Evolutionary conservation across 2,797 vertebrate species (phyloP).

Genomic region (Amniataba percoides): DNA sequence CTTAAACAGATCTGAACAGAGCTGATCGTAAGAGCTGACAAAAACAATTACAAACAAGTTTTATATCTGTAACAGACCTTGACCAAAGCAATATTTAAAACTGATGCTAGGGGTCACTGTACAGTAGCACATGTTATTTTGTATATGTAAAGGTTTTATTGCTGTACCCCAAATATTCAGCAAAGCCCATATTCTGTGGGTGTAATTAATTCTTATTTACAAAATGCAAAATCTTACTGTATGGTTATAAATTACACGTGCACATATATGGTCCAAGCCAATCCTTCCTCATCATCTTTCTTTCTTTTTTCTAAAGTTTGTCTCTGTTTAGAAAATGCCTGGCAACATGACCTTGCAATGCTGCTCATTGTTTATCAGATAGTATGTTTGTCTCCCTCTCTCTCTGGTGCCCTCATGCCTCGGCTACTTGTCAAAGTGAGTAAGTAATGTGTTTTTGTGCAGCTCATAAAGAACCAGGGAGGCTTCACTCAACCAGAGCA

Average conservation of each 20-base stretch:
- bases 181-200: conserved; percentile 25
- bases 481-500: conserved; percentile 58
- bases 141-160: conserved; percentile 12
- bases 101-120: background rate
- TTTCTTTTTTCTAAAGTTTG: background rate
- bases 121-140: conserved; percentile 6
- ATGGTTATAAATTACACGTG: conserved; percentile 14
- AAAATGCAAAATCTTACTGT: background rate
- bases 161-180: conserved; percentile 14
- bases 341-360: background rate
- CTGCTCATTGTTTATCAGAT: conserved; percentile 38
- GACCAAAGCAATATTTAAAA: background rate
- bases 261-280: background rate
- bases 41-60: background rate
- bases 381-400: conserved; percentile 38
- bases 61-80: background rate
- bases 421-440: conserved; percentile 54
- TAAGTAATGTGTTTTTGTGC: conserved; percentile 68
- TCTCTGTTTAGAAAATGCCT: background rate
- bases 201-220: conserved; percentile 54
- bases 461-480: conserved; percentile 66
- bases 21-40: background rate
- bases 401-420: conserved; percentile 41
- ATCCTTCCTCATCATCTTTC: background rate
- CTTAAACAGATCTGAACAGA: background rate